Percentiles rank a stretch among this genome's conserved stretches.
Conservation (phyloP, 2,888 invertebrate genomes). For the Phrixothrix hirtus region DNA sequence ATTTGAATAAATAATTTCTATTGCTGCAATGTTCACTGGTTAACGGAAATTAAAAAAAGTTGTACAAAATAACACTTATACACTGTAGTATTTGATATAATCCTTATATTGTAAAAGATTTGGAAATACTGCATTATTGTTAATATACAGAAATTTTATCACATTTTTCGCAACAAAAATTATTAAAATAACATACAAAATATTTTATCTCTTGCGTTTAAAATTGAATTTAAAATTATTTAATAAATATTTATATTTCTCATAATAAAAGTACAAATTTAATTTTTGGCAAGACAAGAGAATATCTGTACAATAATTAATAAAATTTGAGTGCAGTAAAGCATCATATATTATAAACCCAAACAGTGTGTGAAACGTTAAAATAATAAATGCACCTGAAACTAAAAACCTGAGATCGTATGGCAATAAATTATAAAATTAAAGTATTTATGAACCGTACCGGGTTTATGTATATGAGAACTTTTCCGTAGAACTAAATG, state of each 20-base stretch:
- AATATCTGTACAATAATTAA: slow-evolving; percentile 27
- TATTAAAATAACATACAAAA: slow-evolving; percentile 26
- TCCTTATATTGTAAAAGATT: slow-evolving; percentile 18
- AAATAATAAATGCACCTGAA: too few relatives aligned
- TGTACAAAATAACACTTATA: not conserved
- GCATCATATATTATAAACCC: too few relatives aligned
- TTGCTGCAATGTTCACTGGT: slow-evolving; percentile 13
- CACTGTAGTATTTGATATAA: slow-evolving; percentile 12
- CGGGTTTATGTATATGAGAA: too few relatives aligned
- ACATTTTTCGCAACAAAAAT: slow-evolving; percentile 27
- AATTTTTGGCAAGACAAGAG: slow-evolving; percentile 32
- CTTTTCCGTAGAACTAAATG: too few relatives aligned
- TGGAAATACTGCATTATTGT: slow-evolving; percentile 25
- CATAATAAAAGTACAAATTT: slow-evolving; percentile 23
- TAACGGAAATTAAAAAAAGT: slow-evolving; percentile 2
- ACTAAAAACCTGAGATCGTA: too few relatives aligned
- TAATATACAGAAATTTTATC: slow-evolving; percentile 29
- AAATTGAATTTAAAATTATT: slow-evolving; percentile 5
- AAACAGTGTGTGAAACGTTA: too few relatives aligned
- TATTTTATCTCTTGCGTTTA: slow-evolving; percentile 22
- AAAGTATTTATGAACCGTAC: too few relatives aligned
- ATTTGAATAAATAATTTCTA: too few relatives aligned
- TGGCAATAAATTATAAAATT: too few relatives aligned
- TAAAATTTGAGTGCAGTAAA: slow-evolving; percentile 18
- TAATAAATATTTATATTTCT: slow-evolving; percentile 11